Percentiles rank a stretch among this genome's conserved stretches.
These are phyloP conservation scores for Drosophila repletoides DNA, from an alignment of 1,140 invertebrate genomes.

Conservation along the genomic window DNA sequence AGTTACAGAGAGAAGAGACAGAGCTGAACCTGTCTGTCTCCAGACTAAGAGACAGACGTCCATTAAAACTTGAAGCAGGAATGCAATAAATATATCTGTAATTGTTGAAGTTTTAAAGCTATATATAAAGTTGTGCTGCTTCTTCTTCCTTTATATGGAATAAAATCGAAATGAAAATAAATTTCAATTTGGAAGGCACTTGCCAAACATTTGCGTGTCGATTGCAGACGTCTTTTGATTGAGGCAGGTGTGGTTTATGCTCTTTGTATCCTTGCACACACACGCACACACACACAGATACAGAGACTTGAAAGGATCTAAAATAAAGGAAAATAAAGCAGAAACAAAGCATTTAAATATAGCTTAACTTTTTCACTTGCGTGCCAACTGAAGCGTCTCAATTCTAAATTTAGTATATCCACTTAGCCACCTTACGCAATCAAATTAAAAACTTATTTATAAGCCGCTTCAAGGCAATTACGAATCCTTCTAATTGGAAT, in stretches of 20 bases:
- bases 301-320: neutral
- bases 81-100: too few species aligned
- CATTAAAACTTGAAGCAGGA: too few species aligned
- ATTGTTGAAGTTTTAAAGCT: too few species aligned
- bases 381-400: neutral
- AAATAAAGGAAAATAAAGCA: constrained; percentile 1
- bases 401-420: constrained; percentile 12
- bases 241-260: constrained; percentile 12
- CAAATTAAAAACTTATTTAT: constrained; percentile 25
- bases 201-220: constrained; percentile 16
- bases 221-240: constrained; percentile 7
- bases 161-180: constrained; percentile 3
- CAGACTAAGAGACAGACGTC: too few species aligned
- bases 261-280: constrained; percentile 1
- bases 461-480: constrained; percentile 22
- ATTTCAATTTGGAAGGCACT: constrained; percentile 16
- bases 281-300: neutral
- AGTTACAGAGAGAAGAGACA: too few species aligned
- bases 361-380: constrained; percentile 7
- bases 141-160: neutral
- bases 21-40: too few species aligned
- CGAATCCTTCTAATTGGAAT: constrained; percentile 1
- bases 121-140: neutral
- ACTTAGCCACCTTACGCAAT: constrained; percentile 6
- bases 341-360: constrained; percentile 12